These are phyloP conservation scores for Drosophila aff. DNA, from an alignment of 1,140 invertebrate genomes.

Conservation along the genomic window DNA sequence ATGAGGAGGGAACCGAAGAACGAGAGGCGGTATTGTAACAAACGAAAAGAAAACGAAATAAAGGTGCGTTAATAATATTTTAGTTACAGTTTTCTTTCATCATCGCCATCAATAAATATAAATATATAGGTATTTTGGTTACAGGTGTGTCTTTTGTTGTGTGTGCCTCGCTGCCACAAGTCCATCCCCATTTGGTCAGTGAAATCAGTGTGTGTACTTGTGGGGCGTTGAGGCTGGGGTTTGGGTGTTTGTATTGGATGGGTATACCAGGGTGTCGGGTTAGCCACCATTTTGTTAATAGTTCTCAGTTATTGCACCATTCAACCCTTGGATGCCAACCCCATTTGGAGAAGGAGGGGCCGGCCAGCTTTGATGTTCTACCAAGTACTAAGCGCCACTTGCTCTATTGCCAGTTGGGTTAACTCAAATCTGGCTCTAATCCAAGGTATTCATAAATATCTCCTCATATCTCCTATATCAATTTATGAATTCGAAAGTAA, in stretches of 20 bases:
- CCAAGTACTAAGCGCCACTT: background rate
- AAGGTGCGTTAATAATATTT: constrained; percentile 82
- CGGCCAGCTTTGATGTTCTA: constrained; percentile 21
- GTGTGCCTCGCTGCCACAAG: constrained; percentile 28
- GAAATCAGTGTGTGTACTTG: background rate
- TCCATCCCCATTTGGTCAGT: constrained; percentile 18
- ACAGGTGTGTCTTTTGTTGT: constrained; percentile 10
- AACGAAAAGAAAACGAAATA: constrained; percentile 63
- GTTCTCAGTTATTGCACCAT: constrained; percentile 16
- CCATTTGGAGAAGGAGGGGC: background rate
- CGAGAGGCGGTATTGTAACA: constrained; percentile 48
- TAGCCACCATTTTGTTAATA: constrained; percentile 37
- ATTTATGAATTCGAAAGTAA: too few species aligned
- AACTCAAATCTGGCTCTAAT: background rate
- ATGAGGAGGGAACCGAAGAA: constrained; percentile 42
- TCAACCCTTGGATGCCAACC: background rate
- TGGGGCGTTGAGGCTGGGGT: background rate
- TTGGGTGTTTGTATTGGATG: background rate
- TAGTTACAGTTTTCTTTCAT: constrained; percentile 71
- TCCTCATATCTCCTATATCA: too few species aligned
- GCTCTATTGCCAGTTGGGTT: background rate
- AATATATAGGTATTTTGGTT: constrained; percentile 11
- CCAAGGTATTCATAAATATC: too few species aligned
- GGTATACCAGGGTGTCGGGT: constrained; percentile 16
- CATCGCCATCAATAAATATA: constrained; percentile 44